A percentile compares a stretch with the other conserved stretches of the same genome.
Conservation (phyloP, 2,113 vertebrate genomes). For the Hypomesus transpacificus region DNA sequence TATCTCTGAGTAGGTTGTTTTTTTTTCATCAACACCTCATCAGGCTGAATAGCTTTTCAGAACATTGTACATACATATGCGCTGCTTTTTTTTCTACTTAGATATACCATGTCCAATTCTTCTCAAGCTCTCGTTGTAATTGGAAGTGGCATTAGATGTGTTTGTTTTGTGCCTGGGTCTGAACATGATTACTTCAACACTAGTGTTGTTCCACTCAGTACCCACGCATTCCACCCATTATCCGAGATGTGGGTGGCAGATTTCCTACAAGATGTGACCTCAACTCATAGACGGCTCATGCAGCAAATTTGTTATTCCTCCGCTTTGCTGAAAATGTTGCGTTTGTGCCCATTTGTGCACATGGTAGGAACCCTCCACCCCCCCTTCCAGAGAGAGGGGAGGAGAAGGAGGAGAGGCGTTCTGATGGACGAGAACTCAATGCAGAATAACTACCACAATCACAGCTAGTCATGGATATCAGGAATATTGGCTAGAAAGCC, state of each 20-base stretch:
- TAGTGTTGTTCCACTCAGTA: not conserved
- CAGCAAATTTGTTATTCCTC: not conserved
- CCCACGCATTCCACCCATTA: constrained; percentile 1
- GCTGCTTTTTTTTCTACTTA: too few relatives aligned
- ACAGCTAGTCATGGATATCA: constrained; percentile 19
- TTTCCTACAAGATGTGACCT: not conserved
- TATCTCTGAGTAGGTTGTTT: too few relatives aligned
- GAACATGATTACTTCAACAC: not conserved
- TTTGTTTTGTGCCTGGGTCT: not conserved
- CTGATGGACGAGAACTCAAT: constrained; percentile 33
- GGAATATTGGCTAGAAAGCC: constrained; percentile 13
- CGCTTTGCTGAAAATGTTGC: not conserved
- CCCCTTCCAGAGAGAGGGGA: not conserved
- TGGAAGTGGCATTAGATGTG: constrained; percentile 1
- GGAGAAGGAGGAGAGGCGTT: constrained; percentile 5
- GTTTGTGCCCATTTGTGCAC: not conserved
- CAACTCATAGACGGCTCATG: not conserved
- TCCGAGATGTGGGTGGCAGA: constrained; percentile 1
- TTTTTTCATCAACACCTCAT: too few relatives aligned
- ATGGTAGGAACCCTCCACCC: not conserved
- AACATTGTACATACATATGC: too few relatives aligned
- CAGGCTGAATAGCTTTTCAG: too few relatives aligned
- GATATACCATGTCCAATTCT: constrained; percentile 4
- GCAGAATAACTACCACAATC: constrained; percentile 14
- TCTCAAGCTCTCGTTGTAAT: constrained; percentile 30